A percentile compares a stretch with the other conserved stretches of the same genome.
Evolutionary conservation across 2,888 invertebrate genomes (phyloP).

Genomic region (Pomacea canaliculata): DNA sequence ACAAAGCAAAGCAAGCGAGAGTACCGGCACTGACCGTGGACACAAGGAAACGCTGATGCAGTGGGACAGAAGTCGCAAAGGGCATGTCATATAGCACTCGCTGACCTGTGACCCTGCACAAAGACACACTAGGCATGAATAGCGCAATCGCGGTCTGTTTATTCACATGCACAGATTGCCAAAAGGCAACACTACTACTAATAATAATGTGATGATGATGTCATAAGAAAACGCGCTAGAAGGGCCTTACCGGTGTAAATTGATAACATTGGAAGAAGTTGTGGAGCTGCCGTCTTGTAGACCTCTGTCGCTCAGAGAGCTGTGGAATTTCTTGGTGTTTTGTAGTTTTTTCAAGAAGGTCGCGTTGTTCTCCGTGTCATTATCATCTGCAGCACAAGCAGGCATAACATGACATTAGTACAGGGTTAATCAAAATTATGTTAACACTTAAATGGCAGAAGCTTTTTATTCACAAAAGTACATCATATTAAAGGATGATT

Average conservation of each 20-base stretch:
- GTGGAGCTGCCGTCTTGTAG: background rate
- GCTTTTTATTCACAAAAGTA: too few species aligned
- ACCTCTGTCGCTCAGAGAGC: background rate
- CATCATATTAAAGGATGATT: background rate
- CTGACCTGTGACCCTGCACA: constrained; percentile 49
- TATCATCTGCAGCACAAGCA: constrained; percentile 42
- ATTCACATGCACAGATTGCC: background rate
- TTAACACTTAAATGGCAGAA: too few species aligned
- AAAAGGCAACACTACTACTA: background rate
- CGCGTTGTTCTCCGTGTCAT: constrained; percentile 39
- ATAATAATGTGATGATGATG: background rate
- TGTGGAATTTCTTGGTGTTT: background rate
- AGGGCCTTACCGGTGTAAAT: constrained; percentile 14
- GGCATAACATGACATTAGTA: background rate
- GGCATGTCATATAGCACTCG: constrained; percentile 58
- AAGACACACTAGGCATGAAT: background rate
- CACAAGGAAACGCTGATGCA: constrained; percentile 57
- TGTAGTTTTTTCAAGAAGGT: constrained; percentile 49
- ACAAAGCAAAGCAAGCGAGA: too few species aligned
- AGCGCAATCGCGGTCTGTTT: too few species aligned
- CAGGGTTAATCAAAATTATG: too few species aligned
- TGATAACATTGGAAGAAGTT: background rate
- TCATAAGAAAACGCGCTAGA: background rate
- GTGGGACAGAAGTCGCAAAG: constrained; percentile 45
- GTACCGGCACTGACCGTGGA: constrained; percentile 37